Evolutionary conservation across 2,797 vertebrate species (phyloP).

Genomic region (Alauda arvensis): DNA sequence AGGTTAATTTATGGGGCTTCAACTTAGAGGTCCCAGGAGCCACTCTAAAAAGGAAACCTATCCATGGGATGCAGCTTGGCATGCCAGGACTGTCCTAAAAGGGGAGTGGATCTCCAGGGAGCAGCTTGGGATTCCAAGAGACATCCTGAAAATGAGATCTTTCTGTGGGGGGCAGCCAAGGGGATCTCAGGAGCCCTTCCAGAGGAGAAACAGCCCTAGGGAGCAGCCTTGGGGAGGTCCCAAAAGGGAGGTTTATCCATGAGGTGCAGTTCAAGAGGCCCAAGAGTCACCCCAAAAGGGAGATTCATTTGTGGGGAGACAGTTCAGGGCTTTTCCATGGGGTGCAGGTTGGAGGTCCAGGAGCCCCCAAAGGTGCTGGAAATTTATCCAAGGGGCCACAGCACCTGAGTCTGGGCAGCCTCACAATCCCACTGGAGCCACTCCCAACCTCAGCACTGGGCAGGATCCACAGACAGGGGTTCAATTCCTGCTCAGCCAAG

Average conservation of each 20-base stretch:
- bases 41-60: too few species aligned
- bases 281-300: too few species aligned
- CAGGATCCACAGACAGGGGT: accelerated
- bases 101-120: background rate
- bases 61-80: background rate
- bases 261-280: background rate
- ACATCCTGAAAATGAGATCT: background rate
- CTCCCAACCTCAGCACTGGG: background rate
- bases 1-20: background rate
- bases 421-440: accelerated
- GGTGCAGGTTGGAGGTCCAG: background rate
- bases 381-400: accelerated
- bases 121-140: background rate
- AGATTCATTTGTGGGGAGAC: background rate
- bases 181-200: too few species aligned
- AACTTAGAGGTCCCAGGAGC: background rate
- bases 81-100: background rate
- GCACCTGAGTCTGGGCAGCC: accelerated
- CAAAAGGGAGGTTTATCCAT: background rate
- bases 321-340: background rate
- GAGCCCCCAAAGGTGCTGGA: accelerated
- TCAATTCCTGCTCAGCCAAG: background rate
- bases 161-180: background rate
- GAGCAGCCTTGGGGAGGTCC: background rate
- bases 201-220: background rate